Conservation (phyloP, 1,140 invertebrate species). For the Aphidius ervi region DNA sequence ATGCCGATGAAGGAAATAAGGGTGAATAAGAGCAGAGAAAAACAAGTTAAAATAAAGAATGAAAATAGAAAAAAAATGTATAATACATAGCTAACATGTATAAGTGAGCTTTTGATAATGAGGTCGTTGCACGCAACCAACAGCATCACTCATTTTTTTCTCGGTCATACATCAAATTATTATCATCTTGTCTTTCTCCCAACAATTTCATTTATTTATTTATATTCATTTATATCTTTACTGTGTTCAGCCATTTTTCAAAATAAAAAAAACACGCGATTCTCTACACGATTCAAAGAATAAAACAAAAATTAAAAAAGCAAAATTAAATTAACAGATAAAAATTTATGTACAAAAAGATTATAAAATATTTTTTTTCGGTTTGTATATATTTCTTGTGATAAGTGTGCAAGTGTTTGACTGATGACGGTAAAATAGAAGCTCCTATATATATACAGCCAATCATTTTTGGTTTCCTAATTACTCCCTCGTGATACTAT, state of each 20-base stretch:
- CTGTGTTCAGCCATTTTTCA: too few relatives aligned
- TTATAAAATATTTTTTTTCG: too few relatives aligned
- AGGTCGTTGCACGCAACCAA: conserved; percentile 20
- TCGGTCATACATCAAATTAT: not conserved
- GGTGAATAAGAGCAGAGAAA: conserved; percentile 1
- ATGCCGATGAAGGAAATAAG: not conserved
- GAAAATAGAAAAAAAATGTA: conserved; percentile 9
- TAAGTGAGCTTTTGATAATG: conserved; percentile 14
- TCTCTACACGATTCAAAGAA: not conserved
- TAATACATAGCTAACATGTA: not conserved
- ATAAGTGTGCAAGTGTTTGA: too few relatives aligned
- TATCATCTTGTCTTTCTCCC: conserved; percentile 17
- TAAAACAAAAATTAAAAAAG: not conserved
- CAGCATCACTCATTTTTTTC: conserved; percentile 14
- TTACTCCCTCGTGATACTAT: conserved; percentile 34
- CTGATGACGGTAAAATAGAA: not conserved
- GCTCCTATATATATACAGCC: conserved; percentile 33
- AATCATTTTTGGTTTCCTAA: conserved; percentile 26
- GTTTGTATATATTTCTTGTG: too few relatives aligned
- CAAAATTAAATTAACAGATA: not conserved
- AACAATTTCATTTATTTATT: not conserved
- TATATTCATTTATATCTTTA: too few relatives aligned
- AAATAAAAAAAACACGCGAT: not conserved
- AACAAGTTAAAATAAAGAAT: conserved; percentile 4
- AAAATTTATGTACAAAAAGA: too few relatives aligned